These are phyloP conservation scores for Chaetura pelagica DNA, from an alignment of 2,113 vertebrate species.

Conservation along the genomic window DNA sequence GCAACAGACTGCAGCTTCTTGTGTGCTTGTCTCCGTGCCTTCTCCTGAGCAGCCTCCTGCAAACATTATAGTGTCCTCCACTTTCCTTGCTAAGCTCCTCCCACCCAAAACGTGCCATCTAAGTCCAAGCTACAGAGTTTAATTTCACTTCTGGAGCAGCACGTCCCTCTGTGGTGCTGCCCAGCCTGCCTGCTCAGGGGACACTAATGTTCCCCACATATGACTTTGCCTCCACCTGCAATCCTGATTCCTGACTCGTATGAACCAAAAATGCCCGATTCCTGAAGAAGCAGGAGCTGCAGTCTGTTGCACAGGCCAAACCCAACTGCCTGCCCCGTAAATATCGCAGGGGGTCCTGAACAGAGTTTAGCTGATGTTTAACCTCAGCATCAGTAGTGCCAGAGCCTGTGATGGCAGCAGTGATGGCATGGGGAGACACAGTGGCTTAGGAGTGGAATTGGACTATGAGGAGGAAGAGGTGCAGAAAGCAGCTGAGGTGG, in stretches of 20 bases:
- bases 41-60: neutral
- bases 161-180: neutral
- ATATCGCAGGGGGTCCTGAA: neutral
- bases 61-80: neutral
- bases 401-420: neutral
- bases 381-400: neutral
- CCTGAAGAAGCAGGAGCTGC: neutral
- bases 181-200: neutral
- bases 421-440: neutral
- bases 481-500: neutral
- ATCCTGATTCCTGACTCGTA: neutral
- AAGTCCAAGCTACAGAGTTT: neutral
- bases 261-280: neutral
- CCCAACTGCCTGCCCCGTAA: accelerated
- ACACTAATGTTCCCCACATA: accelerated
- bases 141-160: neutral
- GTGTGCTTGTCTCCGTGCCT: neutral
- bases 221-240: neutral
- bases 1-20: neutral
- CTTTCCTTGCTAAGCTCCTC: neutral
- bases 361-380: neutral
- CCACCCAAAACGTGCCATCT: neutral
- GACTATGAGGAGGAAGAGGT: neutral
- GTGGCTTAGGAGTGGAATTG: neutral
- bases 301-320: no score